A percentile compares a stretch with the other conserved stretches of the same genome.
These are phyloP conservation scores for Drosophila murphyi DNA, from an alignment of 1,140 invertebrate genomes.

Conservation along the genomic window DNA sequence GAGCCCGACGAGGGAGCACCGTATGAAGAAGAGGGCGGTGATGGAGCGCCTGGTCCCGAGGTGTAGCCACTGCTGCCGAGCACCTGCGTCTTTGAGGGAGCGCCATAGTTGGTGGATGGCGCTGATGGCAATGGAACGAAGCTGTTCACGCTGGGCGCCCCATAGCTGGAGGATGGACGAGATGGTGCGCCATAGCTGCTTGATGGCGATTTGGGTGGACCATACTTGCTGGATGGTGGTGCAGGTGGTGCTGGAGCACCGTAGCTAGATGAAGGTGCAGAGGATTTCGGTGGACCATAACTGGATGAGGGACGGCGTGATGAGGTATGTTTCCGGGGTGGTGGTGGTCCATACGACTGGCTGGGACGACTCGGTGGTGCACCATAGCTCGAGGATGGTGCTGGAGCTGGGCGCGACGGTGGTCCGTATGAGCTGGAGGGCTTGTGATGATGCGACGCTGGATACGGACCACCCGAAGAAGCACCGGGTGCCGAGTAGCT, in stretches of 20 bases:
- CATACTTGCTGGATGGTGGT: slow-evolving; percentile 84
- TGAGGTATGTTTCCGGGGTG: slow-evolving; percentile 50
- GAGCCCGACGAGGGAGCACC: slow-evolving; percentile 81
- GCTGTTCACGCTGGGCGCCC: slow-evolving; percentile 77
- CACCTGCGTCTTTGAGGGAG: slow-evolving; percentile 73
- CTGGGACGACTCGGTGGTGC: slow-evolving; percentile 69
- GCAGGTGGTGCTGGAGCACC: slow-evolving; percentile 85
- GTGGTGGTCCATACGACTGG: slow-evolving; percentile 83
- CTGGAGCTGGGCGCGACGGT: slow-evolving; percentile 79
- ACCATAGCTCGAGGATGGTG: not conserved
- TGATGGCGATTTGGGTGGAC: slow-evolving; percentile 83
- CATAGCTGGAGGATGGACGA: slow-evolving; percentile 82
- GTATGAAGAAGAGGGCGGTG: slow-evolving; percentile 76
- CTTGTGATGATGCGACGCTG: slow-evolving; percentile 70
- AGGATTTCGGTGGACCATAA: slow-evolving; percentile 75
- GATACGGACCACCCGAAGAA: slow-evolving; percentile 73
- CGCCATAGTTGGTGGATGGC: slow-evolving; percentile 77
- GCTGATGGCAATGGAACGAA: slow-evolving; percentile 82
- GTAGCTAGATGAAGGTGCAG: slow-evolving; percentile 78
- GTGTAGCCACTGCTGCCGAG: slow-evolving; percentile 72
- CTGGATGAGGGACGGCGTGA: slow-evolving; percentile 76
- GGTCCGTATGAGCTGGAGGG: slow-evolving; percentile 76
- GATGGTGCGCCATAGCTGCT: slow-evolving; percentile 72
- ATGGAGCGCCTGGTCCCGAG: slow-evolving; percentile 62
- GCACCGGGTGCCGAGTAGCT: slow-evolving; percentile 84